A percentile compares a stretch with the other conserved stretches of the same genome.
phyloP scores from a whole-genome alignment of 1,140 invertebrate species.

The Apis dorsata region DNA sequence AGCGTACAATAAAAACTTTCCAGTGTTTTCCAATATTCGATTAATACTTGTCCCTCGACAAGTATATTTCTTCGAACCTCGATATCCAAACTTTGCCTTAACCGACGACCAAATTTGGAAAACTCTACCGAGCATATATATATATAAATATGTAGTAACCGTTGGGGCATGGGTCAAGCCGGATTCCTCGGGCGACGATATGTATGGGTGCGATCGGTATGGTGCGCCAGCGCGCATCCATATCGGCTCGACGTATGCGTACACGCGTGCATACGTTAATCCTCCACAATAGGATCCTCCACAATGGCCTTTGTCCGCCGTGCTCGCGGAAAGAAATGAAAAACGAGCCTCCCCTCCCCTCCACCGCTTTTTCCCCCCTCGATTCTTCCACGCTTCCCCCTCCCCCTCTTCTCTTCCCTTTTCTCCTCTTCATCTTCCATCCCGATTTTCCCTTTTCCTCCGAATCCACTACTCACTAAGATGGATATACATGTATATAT shows the following conservation, averaged over 20 bases:
- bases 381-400: background rate
- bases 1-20: no score
- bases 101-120: no score
- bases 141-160: constrained; percentile 64
- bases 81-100: no score
- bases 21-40: no score
- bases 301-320: constrained; percentile 69
- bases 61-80: no score
- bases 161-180: constrained; percentile 65
- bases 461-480: background rate
- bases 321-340: constrained; percentile 67
- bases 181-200: constrained; percentile 53
- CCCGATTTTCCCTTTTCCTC: constrained; percentile 1
- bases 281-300: constrained; percentile 67
- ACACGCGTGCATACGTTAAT: constrained; percentile 67
- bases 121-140: no score
- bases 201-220: background rate
- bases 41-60: no score
- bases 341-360: constrained; percentile 56
- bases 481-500: no score
- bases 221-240: constrained; percentile 3
- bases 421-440: background rate
- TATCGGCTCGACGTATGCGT: constrained; percentile 20
- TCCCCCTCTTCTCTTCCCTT: background rate
- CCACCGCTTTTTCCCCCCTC: background rate